phyloP scores from a whole-genome alignment of 2,797 vertebrate species.

The Falco biarmicus region DNA sequence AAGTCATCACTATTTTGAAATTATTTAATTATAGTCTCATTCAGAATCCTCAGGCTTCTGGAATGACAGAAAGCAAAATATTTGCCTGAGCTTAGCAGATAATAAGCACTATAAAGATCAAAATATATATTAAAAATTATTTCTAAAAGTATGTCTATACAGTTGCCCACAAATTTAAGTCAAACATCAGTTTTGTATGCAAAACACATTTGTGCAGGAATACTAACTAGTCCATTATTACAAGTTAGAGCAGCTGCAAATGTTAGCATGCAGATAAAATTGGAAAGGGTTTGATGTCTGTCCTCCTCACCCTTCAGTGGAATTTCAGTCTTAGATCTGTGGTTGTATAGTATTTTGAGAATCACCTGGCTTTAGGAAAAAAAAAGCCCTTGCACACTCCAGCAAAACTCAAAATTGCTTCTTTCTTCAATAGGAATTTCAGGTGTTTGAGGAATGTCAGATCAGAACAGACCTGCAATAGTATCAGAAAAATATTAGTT shows the following conservation, averaged over 20 bases:
- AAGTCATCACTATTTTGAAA: background rate
- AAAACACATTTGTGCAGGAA: background rate
- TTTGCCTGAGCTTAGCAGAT: background rate
- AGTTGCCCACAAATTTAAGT: background rate
- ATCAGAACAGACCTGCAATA: background rate
- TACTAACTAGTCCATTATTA: background rate
- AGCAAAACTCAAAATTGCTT: background rate
- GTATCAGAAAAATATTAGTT: background rate
- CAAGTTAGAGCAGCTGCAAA: background rate
- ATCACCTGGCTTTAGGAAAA: background rate
- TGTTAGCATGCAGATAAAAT: background rate
- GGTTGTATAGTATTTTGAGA: background rate
- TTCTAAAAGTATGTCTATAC: background rate
- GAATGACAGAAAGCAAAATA: background rate
- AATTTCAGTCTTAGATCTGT: background rate
- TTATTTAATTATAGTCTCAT: background rate
- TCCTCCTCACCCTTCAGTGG: background rate
- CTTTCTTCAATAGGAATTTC: background rate
- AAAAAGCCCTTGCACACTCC: background rate
- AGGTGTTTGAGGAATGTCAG: background rate
- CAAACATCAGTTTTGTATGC: background rate
- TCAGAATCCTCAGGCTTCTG: background rate
- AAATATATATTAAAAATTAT: background rate
- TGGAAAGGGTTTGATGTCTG: background rate
- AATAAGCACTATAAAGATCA: background rate